Evolutionary conservation across 2,113 vertebrate species (phyloP), one percentile per base, ranked within the genome.

Genomic region (Ascaphus truei): DNA sequence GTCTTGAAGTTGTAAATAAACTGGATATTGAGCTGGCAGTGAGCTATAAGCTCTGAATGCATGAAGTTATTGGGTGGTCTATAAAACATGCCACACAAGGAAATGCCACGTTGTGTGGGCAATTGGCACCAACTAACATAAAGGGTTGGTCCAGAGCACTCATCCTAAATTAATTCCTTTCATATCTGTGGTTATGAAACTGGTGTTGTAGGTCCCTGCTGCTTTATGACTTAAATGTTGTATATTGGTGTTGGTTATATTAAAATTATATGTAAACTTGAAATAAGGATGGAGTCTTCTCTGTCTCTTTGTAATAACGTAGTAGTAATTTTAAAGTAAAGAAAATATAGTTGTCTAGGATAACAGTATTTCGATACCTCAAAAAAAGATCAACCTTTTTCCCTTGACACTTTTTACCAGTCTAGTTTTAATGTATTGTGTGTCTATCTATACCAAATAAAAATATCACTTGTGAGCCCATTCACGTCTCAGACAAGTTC

Each of bases 11-110:
- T 47, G 10, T 9, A 39, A 47, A 7, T 7, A 5, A 45, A 20
- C 41, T 45, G 20, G 16, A 45, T 20, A 13, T 45, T 20, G 16
- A 45, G n/a, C 9, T 45, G 15, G 41, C 10, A 13, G 13, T 13
- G 4, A 57, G 29, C 36, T 62, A 31, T 31, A n/a, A n/a, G 55
- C 20, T n/a, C 18, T 36, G 31, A 7, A 18, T 63, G 18, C 45
- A 51, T 63, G 9, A 63, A 36, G 16, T 31, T 63, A 50, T n/a
- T 63, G 61, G 61, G 61, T 63, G 61, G 61, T 63, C 61, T 23
- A 10, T 22, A 30, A 15, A 27, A 50, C 11, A 23, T 34, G 61
- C 61, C 45, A 63, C 41, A 34, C 30, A 63, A 47, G 47, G 30
- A 51, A 45, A 50, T 63, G 50, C 61, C 61, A 36, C 7, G 22